These are phyloP conservation scores for Theocolax elegans DNA, from an alignment of 1,140 invertebrate species.

Conservation along the genomic window DNA sequence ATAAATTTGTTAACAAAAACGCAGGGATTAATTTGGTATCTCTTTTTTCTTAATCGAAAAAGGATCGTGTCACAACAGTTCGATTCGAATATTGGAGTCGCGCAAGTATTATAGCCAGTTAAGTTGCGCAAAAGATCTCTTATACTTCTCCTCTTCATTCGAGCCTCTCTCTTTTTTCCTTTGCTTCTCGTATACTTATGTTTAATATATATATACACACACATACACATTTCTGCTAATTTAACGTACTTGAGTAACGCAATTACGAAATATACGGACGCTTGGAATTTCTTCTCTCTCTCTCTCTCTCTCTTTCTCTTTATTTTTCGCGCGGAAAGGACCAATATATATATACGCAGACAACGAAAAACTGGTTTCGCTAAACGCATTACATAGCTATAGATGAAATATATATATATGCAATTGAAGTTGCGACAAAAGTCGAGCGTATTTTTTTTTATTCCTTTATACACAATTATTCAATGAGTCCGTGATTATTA, in stretches of 20 bases:
- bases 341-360: too few species aligned
- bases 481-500: too few species aligned
- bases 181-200: conserved; percentile 1
- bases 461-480: too few species aligned
- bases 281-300: conserved; percentile 16
- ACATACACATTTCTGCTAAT: conserved; percentile 29
- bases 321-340: conserved; percentile 19
- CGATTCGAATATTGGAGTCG: background rate
- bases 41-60: background rate
- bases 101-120: conserved; percentile 16
- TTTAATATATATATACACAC: too few species aligned
- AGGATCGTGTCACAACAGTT: too few species aligned
- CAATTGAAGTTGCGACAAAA: too few species aligned
- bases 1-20: too few species aligned
- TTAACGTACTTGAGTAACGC: conserved; percentile 33
- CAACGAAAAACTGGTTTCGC: conserved; percentile 23
- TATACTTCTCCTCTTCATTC: conserved; percentile 19
- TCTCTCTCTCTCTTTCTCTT: too few species aligned
- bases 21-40: too few species aligned
- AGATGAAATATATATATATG: too few species aligned
- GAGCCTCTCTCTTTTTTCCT: conserved; percentile 21
- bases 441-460: too few species aligned
- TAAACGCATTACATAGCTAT: conserved; percentile 9
- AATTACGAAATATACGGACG: conserved; percentile 33
- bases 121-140: conserved; percentile 20